Evolutionary conservation across 2,888 invertebrate species (phyloP), one percentile per base, ranked within the genome.

Genomic region (Cecidostiba fungosa): DNA sequence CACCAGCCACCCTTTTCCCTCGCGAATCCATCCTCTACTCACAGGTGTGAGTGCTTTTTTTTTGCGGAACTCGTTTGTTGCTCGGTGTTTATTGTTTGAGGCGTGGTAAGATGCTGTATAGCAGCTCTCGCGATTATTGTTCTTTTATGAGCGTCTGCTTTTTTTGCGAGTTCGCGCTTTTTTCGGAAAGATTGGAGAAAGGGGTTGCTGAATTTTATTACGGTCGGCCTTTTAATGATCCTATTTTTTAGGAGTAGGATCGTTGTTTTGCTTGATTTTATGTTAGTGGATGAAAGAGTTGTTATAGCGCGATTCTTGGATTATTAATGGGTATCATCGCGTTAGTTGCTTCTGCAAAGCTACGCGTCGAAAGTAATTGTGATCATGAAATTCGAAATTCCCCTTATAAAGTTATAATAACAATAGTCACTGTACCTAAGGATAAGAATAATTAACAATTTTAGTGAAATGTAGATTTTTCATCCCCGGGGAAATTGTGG

Each of bases 401-500:
- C 14, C 26, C 3, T 36, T 32, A 29, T 36, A 16, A 32, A 36
- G 19, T 39, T 70, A 70, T n/a, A 39, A 36, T 8, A 29, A 32
- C 32, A 32, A 32, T 36, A 32, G 19, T 29, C 36, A 19, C 32
- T 16, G n/a, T 16, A 36, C n/a, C 16, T 14, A 43, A 0, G 43
- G 2, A 12, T 43, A 6, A 32, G 32, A 19, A 70, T 14, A 70
- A 80, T 43, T 23, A 76, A 69, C 36, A 36, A 29, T 26, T 23
- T 23, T 19, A 74, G 14, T 19, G 5, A 19, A 76, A 43, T 54
- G 39, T 43, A 72, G 47, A 50, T 26, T 66, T 70, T n/a, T 32
- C 23, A 69, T 70, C 82, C 14, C 82, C 23, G 26, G 70, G 77
- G 70, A 83, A 83, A 83, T 83, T 59, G 39, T 47, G 29, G 29